phyloP scores from a whole-genome alignment of 2,888 invertebrate genomes.

The Platycheirus albimanus region DNA sequence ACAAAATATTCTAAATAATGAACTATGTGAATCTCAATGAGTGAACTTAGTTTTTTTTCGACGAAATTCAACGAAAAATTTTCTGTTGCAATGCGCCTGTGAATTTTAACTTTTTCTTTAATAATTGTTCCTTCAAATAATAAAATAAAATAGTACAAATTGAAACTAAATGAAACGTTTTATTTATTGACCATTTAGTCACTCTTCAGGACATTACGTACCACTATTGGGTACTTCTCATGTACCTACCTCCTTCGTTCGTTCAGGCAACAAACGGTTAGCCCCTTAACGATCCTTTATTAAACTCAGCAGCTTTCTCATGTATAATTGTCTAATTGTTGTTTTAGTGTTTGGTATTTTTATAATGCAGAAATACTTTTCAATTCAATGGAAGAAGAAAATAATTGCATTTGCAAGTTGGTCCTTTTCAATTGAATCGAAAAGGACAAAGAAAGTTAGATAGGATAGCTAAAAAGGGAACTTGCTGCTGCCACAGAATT shows the following conservation, averaged over 20 bases:
- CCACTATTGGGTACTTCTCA: too few relatives aligned
- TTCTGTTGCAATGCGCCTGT: too few relatives aligned
- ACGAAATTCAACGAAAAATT: too few relatives aligned
- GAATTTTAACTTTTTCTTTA: too few relatives aligned
- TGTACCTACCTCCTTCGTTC: background rate
- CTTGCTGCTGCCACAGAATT: slow-evolving; percentile 24
- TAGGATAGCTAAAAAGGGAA: background rate
- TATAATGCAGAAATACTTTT: slow-evolving; percentile 55
- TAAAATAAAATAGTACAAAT: too few relatives aligned
- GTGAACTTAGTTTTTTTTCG: too few relatives aligned
- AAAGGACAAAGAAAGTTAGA: background rate
- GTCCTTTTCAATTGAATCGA: slow-evolving; percentile 8
- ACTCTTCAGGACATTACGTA: too few relatives aligned
- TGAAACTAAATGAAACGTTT: too few relatives aligned
- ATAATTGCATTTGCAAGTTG: slow-evolving; percentile 61
- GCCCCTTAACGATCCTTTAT: background rate
- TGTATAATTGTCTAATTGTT: slow-evolving; percentile 48
- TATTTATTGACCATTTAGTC: too few relatives aligned
- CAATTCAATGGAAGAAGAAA: slow-evolving; percentile 48
- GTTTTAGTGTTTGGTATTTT: slow-evolving; percentile 53
- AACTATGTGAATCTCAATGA: too few relatives aligned
- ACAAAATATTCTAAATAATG: too few relatives aligned
- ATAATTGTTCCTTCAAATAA: too few relatives aligned
- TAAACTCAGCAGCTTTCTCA: background rate
- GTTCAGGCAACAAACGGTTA: background rate